A percentile compares a stretch with the other conserved stretches of the same genome.
phyloP scores from a whole-genome alignment of 2,797 vertebrate species.

The Merluccius polli region DNA sequence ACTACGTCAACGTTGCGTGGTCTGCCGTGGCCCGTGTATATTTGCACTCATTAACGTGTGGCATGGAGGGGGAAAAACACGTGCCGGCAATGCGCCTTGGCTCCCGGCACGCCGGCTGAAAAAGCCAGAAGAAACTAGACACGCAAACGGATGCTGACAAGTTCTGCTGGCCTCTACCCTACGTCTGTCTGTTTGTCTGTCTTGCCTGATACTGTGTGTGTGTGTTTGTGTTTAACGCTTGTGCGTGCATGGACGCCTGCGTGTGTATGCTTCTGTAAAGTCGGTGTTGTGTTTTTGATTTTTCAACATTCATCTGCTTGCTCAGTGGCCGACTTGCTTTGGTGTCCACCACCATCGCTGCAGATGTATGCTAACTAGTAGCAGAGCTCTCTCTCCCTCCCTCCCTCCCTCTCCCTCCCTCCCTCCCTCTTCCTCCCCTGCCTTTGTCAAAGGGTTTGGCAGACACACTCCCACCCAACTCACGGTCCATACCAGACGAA shows the following conservation, averaged over 20 bases:
- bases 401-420: constrained; percentile 3
- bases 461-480: constrained; percentile 55
- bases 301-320: constrained; percentile 54
- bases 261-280: constrained; percentile 21
- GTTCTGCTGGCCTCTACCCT: constrained; percentile 29
- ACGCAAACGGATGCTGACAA: constrained; percentile 55
- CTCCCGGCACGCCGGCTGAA: constrained; percentile 39
- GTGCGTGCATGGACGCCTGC: constrained; percentile 2
- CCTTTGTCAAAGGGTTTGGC: constrained; percentile 35
- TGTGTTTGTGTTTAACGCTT: constrained; percentile 26
- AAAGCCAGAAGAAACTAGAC: constrained; percentile 55
- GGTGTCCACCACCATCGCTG: constrained; percentile 47
- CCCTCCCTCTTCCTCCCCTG: neutral
- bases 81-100: constrained; percentile 57
- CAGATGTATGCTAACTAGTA: constrained; percentile 70
- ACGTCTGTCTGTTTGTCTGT: constrained; percentile 20
- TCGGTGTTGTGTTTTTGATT: constrained; percentile 60
- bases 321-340: constrained; percentile 48
- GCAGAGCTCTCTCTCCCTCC: constrained; percentile 53
- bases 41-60: constrained; percentile 58
- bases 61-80: constrained; percentile 52
- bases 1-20: constrained; percentile 37
- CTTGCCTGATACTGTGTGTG: constrained; percentile 18
- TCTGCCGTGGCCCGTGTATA: constrained; percentile 37
- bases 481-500: constrained; percentile 68